Percentiles rank a stretch among this genome's conserved stretches.
Evolutionary conservation across 2,113 vertebrate genomes (phyloP).

Genomic region (Bungarus multicinctus): DNA sequence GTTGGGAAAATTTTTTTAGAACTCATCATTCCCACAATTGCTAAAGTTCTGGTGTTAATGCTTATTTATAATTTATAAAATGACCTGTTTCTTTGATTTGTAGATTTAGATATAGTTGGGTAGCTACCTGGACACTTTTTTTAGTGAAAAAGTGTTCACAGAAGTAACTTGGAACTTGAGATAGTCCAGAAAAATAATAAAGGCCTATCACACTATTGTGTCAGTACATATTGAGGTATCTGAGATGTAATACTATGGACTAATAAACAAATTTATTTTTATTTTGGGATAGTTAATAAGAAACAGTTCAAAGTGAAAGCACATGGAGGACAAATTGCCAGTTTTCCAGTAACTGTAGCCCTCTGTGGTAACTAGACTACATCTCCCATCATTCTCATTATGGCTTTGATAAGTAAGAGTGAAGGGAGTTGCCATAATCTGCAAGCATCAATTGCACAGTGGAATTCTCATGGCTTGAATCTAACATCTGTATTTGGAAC

Average conservation of each 20-base stretch:
- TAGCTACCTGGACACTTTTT: background rate
- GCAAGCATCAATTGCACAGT: background rate
- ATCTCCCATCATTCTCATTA: background rate
- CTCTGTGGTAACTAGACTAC: background rate
- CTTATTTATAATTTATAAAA: background rate
- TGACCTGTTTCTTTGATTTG: background rate
- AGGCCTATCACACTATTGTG: background rate
- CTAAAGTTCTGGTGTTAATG: background rate
- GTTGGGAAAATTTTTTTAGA: background rate
- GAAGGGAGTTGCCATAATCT: background rate
- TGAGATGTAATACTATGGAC: background rate
- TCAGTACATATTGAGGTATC: background rate
- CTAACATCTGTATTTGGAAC: background rate
- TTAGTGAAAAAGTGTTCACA: background rate
- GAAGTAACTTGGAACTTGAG: background rate
- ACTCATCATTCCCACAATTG: background rate
- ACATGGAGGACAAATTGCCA: background rate
- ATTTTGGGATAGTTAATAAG: background rate
- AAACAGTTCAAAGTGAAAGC: background rate
- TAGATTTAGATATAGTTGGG: background rate
- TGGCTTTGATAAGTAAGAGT: background rate
- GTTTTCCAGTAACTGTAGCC: background rate
- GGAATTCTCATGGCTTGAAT: background rate
- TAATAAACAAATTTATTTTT: background rate
- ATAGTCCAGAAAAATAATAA: background rate